Evolutionary conservation across 2,113 vertebrate species (phyloP).

Genomic region (Noctilio leporinus): DNA sequence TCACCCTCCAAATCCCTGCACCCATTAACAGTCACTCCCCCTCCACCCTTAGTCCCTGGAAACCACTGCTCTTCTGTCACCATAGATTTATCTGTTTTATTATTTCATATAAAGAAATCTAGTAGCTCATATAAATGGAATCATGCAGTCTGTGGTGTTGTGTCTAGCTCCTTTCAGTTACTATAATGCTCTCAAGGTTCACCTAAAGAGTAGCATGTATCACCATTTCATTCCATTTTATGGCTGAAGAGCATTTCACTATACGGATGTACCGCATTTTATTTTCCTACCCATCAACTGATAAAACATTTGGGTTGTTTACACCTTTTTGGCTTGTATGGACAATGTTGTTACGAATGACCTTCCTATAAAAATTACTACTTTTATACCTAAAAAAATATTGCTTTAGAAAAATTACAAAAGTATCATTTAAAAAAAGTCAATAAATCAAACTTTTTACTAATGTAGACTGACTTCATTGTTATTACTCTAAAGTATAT

Average conservation of each 20-base stretch:
- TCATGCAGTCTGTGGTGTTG: fast-evolving
- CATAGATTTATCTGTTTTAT: not conserved
- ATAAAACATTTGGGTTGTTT: not conserved
- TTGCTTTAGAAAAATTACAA: not conserved
- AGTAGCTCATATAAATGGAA: not conserved
- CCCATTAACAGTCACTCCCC: no score
- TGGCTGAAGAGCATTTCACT: not conserved
- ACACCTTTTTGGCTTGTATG: not conserved
- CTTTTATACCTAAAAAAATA: not conserved
- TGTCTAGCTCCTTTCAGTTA: not conserved
- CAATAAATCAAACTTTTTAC: not conserved
- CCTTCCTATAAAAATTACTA: not conserved
- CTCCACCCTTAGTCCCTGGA: fast-evolving
- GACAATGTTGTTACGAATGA: not conserved
- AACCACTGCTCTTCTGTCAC: not conserved
- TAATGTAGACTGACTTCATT: not conserved
- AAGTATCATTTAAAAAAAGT: not conserved
- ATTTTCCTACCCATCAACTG: not conserved
- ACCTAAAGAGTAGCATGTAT: not conserved
- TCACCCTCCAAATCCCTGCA: not conserved
- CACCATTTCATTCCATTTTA: not conserved
- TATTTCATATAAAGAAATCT: not conserved
- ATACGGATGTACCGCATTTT: not conserved
- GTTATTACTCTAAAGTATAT: not conserved
- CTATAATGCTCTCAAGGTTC: not conserved